phyloP scores from a whole-genome alignment of 2,113 vertebrate genomes.

The Cranoglanis bouderius region DNA sequence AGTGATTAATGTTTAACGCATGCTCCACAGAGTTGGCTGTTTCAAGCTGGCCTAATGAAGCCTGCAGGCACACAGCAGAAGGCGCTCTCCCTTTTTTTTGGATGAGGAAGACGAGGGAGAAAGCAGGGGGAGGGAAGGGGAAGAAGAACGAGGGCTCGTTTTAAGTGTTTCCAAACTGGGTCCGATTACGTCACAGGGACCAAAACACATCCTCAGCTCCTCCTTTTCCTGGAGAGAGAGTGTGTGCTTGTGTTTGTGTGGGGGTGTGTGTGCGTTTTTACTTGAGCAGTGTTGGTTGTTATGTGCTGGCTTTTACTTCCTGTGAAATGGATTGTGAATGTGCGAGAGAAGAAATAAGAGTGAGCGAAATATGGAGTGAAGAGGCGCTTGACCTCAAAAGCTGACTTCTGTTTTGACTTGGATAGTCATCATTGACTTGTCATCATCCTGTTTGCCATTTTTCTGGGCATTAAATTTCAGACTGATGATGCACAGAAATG shows the following conservation, averaged over 20 bases:
- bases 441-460: not conserved
- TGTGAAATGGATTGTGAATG: constrained; percentile 13
- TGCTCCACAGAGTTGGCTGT: constrained; percentile 65
- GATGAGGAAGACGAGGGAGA: not conserved
- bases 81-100: constrained; percentile 42
- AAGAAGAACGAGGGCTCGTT: constrained; percentile 33
- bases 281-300: not conserved
- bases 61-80: constrained; percentile 67
- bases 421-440: not conserved
- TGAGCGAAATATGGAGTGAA: not conserved
- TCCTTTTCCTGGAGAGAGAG: not conserved
- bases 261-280: not conserved
- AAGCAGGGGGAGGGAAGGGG: constrained; percentile 2
- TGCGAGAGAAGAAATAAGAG: not conserved
- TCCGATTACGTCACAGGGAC: constrained; percentile 34
- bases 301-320: no score
- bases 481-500: not conserved
- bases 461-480: not conserved
- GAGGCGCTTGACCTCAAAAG: not conserved
- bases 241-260: not conserved
- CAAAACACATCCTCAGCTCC: constrained; percentile 20
- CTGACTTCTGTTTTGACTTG: not conserved
- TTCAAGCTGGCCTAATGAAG: constrained; percentile 78
- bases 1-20: constrained; percentile 76
- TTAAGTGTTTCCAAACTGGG: constrained; percentile 32